Percentiles rank a stretch among this genome's conserved stretches.
Conservation (phyloP, 2,888 invertebrate species). For the Chelonus formosanus region DNA sequence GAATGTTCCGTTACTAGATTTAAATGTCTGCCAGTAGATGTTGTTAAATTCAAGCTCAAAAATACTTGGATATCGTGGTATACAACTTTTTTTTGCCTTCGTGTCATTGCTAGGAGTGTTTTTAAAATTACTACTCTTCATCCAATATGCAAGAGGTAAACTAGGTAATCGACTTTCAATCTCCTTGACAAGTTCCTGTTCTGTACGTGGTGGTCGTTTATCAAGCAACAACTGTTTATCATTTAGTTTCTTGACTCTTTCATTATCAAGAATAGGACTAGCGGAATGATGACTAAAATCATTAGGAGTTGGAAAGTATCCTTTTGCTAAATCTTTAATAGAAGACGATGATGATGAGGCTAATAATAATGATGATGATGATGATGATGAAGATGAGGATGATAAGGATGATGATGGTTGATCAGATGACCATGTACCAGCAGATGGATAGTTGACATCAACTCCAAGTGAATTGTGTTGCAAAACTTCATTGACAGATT, state of each 20-base stretch:
- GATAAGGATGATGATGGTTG: not conserved
- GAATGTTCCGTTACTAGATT: conserved; percentile 86
- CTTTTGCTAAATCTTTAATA: conserved; percentile 34
- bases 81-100: conserved; percentile 54
- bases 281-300: not conserved
- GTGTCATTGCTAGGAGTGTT: conserved; percentile 57
- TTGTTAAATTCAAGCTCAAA: conserved; percentile 94
- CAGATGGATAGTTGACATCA: conserved; percentile 43
- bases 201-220: conserved; percentile 71
- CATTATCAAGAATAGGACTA: not conserved
- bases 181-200: conserved; percentile 80
- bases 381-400: conserved; percentile 7
- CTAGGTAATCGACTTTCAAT: conserved; percentile 84
- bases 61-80: conserved; percentile 79
- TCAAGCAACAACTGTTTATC: conserved; percentile 64
- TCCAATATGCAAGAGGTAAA: conserved; percentile 87
- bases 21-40: conserved; percentile 90
- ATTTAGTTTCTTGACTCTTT: conserved; percentile 20
- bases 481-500: conserved; percentile 51
- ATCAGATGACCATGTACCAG: conserved; percentile 39
- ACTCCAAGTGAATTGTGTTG: conserved; percentile 38
- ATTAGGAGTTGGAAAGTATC: conserved; percentile 48
- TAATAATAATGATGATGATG: conserved; percentile 38
- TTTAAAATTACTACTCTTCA: conserved; percentile 67
- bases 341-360: conserved; percentile 38